Base-by-base conservation (phyloP, 2,797 vertebrate species). In the Oophaga sylvatica region DNA sequence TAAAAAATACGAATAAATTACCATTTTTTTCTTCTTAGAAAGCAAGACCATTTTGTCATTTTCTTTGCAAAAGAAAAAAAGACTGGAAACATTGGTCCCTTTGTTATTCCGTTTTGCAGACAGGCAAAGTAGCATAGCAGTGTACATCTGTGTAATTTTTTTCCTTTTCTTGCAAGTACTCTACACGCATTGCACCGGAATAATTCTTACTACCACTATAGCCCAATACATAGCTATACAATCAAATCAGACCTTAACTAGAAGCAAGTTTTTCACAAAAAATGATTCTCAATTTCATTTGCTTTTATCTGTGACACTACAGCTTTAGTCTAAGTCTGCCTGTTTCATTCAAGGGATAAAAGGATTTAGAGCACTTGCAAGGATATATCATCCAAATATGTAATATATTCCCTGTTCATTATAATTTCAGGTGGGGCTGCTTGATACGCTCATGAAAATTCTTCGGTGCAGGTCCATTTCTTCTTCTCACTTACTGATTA, bases 1-100 rank as follows among this genome's bases (percentile, higher is more conserved):
- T 89, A 89, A 86, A 89, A 87, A 89, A 89, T 83, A 86, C 80
- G 88, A 89, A 89, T 89, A 89, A 88, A 89, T 89, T 89, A 89
- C 84, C 88, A 89, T 89, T 89, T 89, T 89, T 86, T 80, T 79
- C 70, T 53, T 56, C 84, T 83, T 86, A 89, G 84, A 89, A 89
- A 89, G 84, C 88, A 79, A 89, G 84, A 83, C 88, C 80, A 89
- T 89, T 89, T 89, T 89, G 84, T 89, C 71, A 89, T 89, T 89
- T 87, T 80, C 84, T 70, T 68, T 86, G 71, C 80, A 73, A 87
- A 89, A 85, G 80, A 60, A 86, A 75, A 76, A 83, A 83, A 89
- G 26, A 86, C 80, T 79, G 88, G 87, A 84, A 84, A 83, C 81
- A 88, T 83, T 88, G 75, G 79, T 86, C 81, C 45, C 88, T 89